Percentiles rank a stretch among this genome's conserved stretches.
Evolutionary conservation across 2,888 invertebrate genomes (phyloP).

Genomic region (Apamea monoglypha): DNA sequence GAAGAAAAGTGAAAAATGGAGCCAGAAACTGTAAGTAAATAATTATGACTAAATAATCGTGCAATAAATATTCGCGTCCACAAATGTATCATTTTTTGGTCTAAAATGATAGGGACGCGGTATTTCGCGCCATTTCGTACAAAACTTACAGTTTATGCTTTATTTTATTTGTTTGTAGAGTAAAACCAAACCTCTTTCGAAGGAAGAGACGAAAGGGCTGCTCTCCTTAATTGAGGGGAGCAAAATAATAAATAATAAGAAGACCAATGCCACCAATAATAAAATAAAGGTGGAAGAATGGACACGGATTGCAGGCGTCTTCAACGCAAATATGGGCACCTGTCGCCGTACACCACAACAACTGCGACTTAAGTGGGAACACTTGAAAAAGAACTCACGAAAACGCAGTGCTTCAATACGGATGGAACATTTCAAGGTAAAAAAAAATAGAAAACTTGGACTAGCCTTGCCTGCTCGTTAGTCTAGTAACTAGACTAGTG

Average conservation of each 20-base stretch:
- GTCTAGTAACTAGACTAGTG: too few species aligned
- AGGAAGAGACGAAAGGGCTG: slow-evolving; percentile 3
- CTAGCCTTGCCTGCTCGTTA: too few species aligned
- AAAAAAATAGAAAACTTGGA: too few species aligned
- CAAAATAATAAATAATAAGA: neutral
- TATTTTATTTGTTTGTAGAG: neutral
- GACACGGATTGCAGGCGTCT: neutral
- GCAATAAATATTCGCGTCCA: too few species aligned
- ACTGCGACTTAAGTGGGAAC: neutral
- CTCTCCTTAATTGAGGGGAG: neutral
- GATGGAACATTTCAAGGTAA: slow-evolving; percentile 1
- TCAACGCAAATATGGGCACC: neutral
- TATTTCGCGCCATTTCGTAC: neutral
- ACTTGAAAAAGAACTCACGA: neutral
- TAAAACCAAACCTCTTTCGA: neutral
- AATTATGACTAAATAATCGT: too few species aligned
- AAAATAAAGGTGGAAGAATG: too few species aligned
- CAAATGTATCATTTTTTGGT: too few species aligned
- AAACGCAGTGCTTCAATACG: neutral
- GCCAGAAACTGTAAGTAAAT: too few species aligned
- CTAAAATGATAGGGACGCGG: neutral
- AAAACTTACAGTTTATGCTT: neutral
- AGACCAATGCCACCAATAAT: too few species aligned
- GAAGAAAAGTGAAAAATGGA: too few species aligned
- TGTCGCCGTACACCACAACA: slow-evolving; percentile 4